phyloP scores from a whole-genome alignment of 1,140 invertebrate species.

The Heliconius himera region DNA sequence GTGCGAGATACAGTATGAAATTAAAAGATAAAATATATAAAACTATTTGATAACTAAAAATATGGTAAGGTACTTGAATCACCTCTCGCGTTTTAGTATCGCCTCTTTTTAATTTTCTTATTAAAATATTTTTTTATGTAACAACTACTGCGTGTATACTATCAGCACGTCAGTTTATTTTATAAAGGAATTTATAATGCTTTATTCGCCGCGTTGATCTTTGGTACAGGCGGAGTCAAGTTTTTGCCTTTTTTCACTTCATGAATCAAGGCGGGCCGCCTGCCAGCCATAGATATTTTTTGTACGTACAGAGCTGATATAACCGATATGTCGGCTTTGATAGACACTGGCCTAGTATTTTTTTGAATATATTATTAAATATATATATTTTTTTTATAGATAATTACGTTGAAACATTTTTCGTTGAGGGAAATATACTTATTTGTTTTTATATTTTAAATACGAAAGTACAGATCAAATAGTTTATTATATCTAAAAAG shows the following conservation, averaged over 20 bases:
- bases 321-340: conserved; percentile 13
- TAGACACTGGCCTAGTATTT: not conserved
- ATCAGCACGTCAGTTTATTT: not conserved
- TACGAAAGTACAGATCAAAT: no score
- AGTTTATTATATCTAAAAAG: no score
- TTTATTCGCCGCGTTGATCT: not conserved
- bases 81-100: no score
- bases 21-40: not conserved
- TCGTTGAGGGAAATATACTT: not conserved
- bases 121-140: not conserved
- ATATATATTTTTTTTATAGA: not conserved
- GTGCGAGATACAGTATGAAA: not conserved
- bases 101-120: no score
- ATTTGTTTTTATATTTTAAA: no score
- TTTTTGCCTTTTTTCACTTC: conserved; percentile 21
- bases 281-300: conserved; percentile 20
- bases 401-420: not conserved
- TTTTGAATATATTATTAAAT: conserved; percentile 7
- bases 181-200: not conserved
- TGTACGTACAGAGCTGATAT: conserved; percentile 17
- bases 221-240: conserved; percentile 22
- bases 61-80: no score
- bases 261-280: conserved; percentile 29
- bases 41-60: not conserved
- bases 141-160: not conserved